Conservation (phyloP, 2,888 invertebrate species). For the Exocentrus adspersus region DNA sequence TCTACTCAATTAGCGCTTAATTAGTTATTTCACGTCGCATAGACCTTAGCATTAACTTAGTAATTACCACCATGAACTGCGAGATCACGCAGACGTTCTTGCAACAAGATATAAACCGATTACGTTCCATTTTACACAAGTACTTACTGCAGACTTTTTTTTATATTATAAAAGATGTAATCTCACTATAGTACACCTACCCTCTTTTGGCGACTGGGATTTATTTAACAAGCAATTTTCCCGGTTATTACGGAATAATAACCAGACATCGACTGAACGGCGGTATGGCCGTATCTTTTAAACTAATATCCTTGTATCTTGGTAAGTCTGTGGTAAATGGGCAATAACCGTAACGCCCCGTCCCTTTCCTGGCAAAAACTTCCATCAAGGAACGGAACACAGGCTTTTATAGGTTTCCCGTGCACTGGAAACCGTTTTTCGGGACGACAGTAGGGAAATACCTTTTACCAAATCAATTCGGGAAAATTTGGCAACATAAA, state of each 20-base stretch:
- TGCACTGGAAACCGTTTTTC: not conserved
- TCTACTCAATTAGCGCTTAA: not conserved
- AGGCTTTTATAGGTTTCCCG: constrained; percentile 57
- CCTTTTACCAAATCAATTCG: too few species aligned
- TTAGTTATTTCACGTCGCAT: not conserved
- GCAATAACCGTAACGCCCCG: constrained; percentile 77
- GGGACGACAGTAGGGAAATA: too few species aligned
- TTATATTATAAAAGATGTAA: too few species aligned
- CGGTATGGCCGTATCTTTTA: constrained; percentile 53
- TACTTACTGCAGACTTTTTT: too few species aligned
- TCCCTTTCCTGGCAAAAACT: constrained; percentile 65
- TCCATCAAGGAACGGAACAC: constrained; percentile 63
- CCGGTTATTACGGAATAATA: constrained; percentile 23
- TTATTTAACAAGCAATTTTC: constrained; percentile 28
- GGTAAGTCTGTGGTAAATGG: constrained; percentile 67
- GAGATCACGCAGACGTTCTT: not conserved
- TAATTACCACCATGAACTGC: not conserved
- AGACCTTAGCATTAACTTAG: not conserved
- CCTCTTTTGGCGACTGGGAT: constrained; percentile 4
- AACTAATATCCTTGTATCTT: constrained; percentile 70
- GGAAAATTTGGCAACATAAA: too few species aligned
- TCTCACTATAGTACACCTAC: not conserved
- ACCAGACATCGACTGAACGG: constrained; percentile 45
- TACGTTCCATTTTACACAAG: too few species aligned
- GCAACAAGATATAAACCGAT: too few species aligned